phyloP scores from a whole-genome alignment of 2,113 vertebrate genomes.

The Theristicus caerulescens region DNA sequence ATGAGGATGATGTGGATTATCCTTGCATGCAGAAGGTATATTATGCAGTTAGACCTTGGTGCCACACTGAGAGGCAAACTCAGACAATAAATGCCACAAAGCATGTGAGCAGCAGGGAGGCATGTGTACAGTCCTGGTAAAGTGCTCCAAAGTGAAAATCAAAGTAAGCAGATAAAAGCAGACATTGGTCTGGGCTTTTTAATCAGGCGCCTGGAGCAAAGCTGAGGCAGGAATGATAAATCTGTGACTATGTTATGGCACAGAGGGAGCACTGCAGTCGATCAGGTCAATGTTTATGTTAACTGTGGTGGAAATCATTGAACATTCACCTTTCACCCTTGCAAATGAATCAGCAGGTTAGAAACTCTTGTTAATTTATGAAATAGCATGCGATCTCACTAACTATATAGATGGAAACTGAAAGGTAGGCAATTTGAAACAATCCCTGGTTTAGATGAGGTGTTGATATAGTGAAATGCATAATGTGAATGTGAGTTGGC shows the following conservation, averaged over 20 bases:
- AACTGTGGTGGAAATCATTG: constrained; percentile 55
- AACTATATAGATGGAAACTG: neutral
- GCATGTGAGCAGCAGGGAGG: constrained; percentile 31
- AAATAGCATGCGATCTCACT: neutral
- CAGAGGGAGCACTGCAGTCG: constrained; percentile 1
- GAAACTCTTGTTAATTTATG: constrained; percentile 48
- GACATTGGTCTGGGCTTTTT: constrained; percentile 46
- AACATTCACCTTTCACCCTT: constrained; percentile 47
- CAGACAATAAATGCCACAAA: constrained; percentile 60
- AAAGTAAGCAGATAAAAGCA: constrained; percentile 63
- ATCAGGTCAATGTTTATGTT: constrained; percentile 60
- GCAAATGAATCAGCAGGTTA: constrained; percentile 49
- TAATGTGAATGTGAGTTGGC: neutral
- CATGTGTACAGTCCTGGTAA: neutral
- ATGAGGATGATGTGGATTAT: neutral
- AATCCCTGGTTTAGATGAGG: neutral
- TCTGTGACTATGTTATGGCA: constrained; percentile 24
- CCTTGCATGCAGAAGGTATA: neutral
- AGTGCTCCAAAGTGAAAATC: constrained; percentile 60
- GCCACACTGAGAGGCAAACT: constrained; percentile 56
- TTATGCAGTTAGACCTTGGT: constrained; percentile 14
- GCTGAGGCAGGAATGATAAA: constrained; percentile 35
- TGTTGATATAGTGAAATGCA: neutral
- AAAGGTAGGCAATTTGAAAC: neutral
- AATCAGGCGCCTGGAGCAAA: constrained; percentile 60